Base-by-base conservation (phyloP, 2,888 invertebrate species). In the Fragum whitleyi region DNA sequence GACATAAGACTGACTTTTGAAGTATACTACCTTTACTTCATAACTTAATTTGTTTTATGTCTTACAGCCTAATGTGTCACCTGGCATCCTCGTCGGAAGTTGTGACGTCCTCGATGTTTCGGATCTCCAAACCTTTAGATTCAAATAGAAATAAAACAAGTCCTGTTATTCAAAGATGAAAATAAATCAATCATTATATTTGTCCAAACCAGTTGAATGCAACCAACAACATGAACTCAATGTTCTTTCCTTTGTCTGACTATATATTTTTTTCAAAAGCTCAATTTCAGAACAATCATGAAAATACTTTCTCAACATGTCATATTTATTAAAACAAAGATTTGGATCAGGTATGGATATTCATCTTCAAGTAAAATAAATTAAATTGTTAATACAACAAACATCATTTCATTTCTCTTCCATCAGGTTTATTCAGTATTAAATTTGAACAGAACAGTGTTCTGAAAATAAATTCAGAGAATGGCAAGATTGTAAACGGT, bases 91-190 rank as follows among this genome's bases (percentile, higher is more conserved):
- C 42, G 39, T 42, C 14, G 65, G 65, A 65, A 65, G 65, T 65
- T 19, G 65, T 65, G 65, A 65, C 65, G 29, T 42, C 65, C 32
- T 65, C 65, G 26, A 61, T 61, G 32, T 36, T 36, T 32, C 36
- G 65, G n/a, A 26, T 42, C 65, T 65, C 65, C 39, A 42, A 61
- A 65, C 65, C 65, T 65, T 65, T 42, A 65, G 65, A 65, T 39
- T 65, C 42, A 65, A 65, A 65, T 65, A 65, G 65, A 65, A 65
- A 65, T 42, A 65, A 65, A 65, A 65, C 65, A 65, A 65, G 23
- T 42, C 39, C 14, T 23, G 26, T 65, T 65, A 65, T 36, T 65
- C 11, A 36, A 36, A 36, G 65, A 23, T 42, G 36, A 42, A 65
- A 32, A 7, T 23, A 65, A 6, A 42, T 65, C 32, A 29, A 61